Percentiles rank a stretch among this genome's conserved stretches.
These are phyloP conservation scores for Cacoxenus indagator DNA, from an alignment of 2,888 invertebrate species.

Conservation along the genomic window DNA sequence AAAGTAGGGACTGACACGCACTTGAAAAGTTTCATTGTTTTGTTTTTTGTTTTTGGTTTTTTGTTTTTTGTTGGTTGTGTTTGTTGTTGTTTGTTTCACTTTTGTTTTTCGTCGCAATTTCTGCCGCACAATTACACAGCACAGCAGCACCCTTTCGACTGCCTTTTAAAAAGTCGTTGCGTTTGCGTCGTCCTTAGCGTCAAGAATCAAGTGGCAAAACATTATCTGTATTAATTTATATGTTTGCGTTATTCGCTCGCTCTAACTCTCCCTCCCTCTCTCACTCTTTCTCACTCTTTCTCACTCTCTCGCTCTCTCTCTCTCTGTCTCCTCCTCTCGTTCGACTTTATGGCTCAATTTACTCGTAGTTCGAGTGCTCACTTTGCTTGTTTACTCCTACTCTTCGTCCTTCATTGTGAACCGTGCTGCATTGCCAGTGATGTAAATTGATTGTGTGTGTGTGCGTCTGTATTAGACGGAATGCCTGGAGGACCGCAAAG, in stretches of 20 bases:
- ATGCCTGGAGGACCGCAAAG: neutral
- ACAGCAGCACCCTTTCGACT: too few relatives aligned
- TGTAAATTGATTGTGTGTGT: neutral
- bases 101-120: too few relatives aligned
- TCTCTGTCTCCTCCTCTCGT: neutral
- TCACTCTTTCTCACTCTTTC: neutral
- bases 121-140: too few relatives aligned
- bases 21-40: too few relatives aligned
- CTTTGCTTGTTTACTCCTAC: neutral
- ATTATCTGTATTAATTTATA: slow-evolving; percentile 1
- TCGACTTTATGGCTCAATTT: neutral
- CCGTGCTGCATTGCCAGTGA: neutral
- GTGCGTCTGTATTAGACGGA: neutral
- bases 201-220: neutral
- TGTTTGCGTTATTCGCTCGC: neutral
- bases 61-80: too few relatives aligned
- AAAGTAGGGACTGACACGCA: too few relatives aligned
- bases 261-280: neutral
- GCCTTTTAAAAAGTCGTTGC: neutral
- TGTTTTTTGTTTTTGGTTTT: too few relatives aligned
- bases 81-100: too few relatives aligned
- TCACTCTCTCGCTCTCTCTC: neutral
- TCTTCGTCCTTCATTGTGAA: neutral
- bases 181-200: neutral
- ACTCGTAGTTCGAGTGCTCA: neutral